phyloP scores from a whole-genome alignment of 2,797 vertebrate genomes.

The Platyrinchus mystaceus region DNA sequence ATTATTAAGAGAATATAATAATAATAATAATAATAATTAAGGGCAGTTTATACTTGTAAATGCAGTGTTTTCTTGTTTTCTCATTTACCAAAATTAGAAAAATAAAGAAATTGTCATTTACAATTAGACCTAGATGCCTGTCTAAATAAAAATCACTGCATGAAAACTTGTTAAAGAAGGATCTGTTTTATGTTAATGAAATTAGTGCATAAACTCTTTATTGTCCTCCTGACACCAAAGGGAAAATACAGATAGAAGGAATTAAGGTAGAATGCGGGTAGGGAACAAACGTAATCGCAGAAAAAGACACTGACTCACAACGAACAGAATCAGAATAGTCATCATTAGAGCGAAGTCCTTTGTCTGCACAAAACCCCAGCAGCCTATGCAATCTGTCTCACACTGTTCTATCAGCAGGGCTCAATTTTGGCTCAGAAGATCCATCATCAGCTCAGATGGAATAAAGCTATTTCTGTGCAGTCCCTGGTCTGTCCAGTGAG shows the following conservation, averaged over 20 bases:
- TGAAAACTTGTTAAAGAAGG: not conserved
- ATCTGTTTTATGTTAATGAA: not conserved
- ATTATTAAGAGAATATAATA: too few species aligned
- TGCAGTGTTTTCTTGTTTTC: not conserved
- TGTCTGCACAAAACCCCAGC: accelerated
- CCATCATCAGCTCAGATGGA: not conserved
- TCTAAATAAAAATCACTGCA: not conserved
- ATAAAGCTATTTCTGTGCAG: not conserved
- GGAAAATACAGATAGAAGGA: not conserved
- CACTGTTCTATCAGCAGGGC: not conserved
- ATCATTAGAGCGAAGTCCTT: not conserved
- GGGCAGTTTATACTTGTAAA: not conserved
- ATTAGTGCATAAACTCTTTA: not conserved
- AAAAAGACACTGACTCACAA: not conserved
- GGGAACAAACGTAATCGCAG: not conserved
- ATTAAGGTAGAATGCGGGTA: not conserved
- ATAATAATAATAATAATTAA: not conserved
- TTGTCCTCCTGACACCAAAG: not conserved
- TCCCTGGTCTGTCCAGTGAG: not conserved
- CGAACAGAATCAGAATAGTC: not conserved
- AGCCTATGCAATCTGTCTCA: not conserved
- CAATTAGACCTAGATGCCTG: not conserved
- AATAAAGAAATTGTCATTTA: not conserved
- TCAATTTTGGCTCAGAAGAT: not conserved
- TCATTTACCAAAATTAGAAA: not conserved